A percentile compares a stretch with the other conserved stretches of the same genome.
Evolutionary conservation across 2,888 invertebrate species (phyloP).

Genomic region (Meandrusa payeni): DNA sequence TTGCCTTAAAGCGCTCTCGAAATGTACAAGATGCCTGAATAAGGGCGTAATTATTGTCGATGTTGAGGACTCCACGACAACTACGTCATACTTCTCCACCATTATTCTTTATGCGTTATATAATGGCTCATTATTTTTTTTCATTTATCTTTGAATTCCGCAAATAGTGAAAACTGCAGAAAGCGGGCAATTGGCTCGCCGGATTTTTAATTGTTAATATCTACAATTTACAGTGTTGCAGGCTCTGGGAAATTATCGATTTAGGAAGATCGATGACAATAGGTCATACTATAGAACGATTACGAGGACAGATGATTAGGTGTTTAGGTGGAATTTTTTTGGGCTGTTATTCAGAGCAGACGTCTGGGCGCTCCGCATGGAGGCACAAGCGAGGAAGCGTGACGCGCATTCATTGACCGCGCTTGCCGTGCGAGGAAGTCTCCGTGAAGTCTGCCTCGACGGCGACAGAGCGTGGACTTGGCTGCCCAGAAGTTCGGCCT

Average conservation of each 20-base stretch:
- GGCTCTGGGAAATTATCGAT: no score
- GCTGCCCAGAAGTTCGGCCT: no score
- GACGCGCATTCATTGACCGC: slow-evolving; percentile 22
- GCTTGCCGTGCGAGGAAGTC: slow-evolving; percentile 1
- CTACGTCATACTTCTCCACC: neutral
- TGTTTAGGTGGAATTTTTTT: neutral
- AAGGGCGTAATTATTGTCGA: slow-evolving; percentile 11
- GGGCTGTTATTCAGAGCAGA: neutral
- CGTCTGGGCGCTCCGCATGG: slow-evolving; percentile 2
- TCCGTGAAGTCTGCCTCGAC: neutral
- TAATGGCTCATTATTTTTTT: no score
- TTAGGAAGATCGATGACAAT: no score
- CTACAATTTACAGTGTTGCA: no score
- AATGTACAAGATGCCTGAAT: slow-evolving; percentile 2
- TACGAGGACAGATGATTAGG: no score
- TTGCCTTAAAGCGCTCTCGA: slow-evolving; percentile 5
- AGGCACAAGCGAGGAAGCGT: slow-evolving; percentile 20
- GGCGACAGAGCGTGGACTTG: neutral
- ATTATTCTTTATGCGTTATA: no score
- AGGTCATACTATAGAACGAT: no score
- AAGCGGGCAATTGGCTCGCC: no score
- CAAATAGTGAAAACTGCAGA: no score
- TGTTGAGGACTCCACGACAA: neutral
- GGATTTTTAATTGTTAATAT: no score
- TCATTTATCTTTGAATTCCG: no score